phyloP scores from a whole-genome alignment of 2,113 vertebrate genomes.

The Grallaria varia region DNA sequence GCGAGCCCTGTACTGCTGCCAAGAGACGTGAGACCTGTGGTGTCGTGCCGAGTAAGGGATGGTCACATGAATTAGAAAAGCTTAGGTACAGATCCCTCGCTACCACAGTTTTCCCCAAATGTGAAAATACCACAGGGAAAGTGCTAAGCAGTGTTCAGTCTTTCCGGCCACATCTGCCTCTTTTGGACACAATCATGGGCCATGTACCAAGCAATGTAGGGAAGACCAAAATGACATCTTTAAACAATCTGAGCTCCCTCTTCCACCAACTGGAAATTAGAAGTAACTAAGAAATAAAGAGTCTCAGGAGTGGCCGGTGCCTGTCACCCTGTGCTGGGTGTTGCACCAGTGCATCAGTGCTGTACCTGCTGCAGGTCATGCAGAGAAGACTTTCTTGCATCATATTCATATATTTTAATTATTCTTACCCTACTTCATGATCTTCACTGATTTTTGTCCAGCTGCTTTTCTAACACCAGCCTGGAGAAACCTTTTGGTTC shows the following conservation, averaged over 20 bases:
- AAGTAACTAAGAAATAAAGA: not conserved
- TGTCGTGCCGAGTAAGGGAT: slow-evolving; percentile 37
- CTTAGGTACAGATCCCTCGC: slow-evolving; percentile 23
- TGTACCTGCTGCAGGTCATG: not conserved
- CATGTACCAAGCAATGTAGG: not conserved
- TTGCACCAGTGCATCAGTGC: not conserved
- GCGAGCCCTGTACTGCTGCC: slow-evolving; percentile 50
- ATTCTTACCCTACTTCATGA: not conserved
- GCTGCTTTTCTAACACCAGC: not conserved
- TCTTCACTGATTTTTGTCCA: not conserved
- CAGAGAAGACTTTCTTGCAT: not conserved
- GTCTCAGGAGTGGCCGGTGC: not conserved
- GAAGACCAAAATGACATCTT: slow-evolving; percentile 30
- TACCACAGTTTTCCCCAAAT: slow-evolving; percentile 20
- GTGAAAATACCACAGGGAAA: slow-evolving; percentile 45
- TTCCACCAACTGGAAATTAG: not conserved
- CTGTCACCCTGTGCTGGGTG: not conserved
- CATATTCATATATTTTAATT: not conserved
- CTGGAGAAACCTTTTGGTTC: not conserved
- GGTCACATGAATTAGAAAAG: slow-evolving; percentile 33
- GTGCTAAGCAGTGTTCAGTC: slow-evolving; percentile 12
- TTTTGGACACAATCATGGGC: not conserved
- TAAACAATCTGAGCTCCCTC: not conserved
- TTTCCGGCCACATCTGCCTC: slow-evolving; percentile 44
- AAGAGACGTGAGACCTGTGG: slow-evolving; percentile 60